Evolutionary conservation across 92 coral and sea anemone species (phyloP), one percentile per base, ranked within the genome.

Genomic region (Phenganax marumi): DNA sequence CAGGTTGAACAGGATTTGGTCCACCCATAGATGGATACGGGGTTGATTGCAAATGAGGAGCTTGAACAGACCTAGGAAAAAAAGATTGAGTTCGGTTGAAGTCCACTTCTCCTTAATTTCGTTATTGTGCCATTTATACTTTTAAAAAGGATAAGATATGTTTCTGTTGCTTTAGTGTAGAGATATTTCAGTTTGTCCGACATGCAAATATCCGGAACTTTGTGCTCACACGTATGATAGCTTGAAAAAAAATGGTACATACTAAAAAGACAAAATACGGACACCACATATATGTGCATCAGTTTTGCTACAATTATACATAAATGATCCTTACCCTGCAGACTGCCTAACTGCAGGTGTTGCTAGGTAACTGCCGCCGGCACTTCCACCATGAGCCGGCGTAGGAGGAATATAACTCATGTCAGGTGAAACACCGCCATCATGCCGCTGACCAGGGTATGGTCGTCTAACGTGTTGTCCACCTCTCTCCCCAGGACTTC

Each of bases 1-100:
- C 97, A 18, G 98, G 90, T 85, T 90, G 86, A 49, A 91, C 87
- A 26, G 91, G 97, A 24, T 93, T 93, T 7, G 93, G 87, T 49
- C 97, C 97, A 63, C 90, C 86, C 7, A 78, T 26, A 43, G 89
- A 95, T 5, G 84, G 75, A 16, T 92, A 91, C 13, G 98, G 98
- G 7, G 98, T 95, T 1, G 98, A 95, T 57, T 78, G 83, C 73
- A 78, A n/a, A 3, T 49, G 83, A 63, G 73, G 83, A 62, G 61
- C 63, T 19, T 56, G 81, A 24, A 23, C 83, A 61, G 83, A 50
- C 7, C 83, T 78, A 61, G 18, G 43, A 66, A 8, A 78, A 61
- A 60, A 13, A 21, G 12, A 11, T 13, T 25, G 12, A 33, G n/a
- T 14, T 13, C 26, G 11, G 77, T 23, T 10, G n/a, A 71, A 10